Evolutionary conservation across 1,140 invertebrate species (phyloP), one percentile per base, ranked within the genome.

Genomic region (Drosophila guanche): DNA sequence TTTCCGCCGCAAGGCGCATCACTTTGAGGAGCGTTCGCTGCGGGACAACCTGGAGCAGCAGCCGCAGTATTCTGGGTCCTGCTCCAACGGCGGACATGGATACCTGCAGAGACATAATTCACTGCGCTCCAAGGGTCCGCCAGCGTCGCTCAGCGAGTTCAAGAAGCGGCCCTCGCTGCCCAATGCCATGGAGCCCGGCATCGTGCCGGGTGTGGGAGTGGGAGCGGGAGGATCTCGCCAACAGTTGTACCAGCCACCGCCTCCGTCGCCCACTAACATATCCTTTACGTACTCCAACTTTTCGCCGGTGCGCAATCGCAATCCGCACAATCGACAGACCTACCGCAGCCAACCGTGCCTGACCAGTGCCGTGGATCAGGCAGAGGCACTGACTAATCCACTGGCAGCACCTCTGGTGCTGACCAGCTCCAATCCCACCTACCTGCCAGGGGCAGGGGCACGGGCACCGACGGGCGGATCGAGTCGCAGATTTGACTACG

Each of bases 161-260:
- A 85, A 70, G 57, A 91, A 91, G 65, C 59, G 90, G 5, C 90
- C 90, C 1, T 91, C 90, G 2, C 60, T 91, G 56, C 90, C 90
- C 14, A 91, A 90, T 59, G 81, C 90, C 16, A 77, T 76, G 72
- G 83, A 91, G n/a, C 90, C 90, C 0, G 52, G 46, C 5, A 40
- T 58, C 1, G 33, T 37, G 33, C 3, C 33, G 0, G 29, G 29
- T 7, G 6, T 6, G 27, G 27, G 27, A 33, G 27, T 29, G 27
- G 33, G 40, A 37, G 27, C 16, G 16, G 48, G 62, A 46, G 20
- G 43, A 8, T 47, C 42, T n/a, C 50, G 41, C 2, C 59, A 41
- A 3, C 46, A 59, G 22, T 7, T 7, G 0, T 57, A 41, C 14
- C 61, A 55, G 10, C 43, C 69, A 4, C 83, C 77, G 4, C 89